Evolutionary conservation across 1,140 invertebrate genomes (phyloP).

Genomic region (Microplitis mediator): DNA sequence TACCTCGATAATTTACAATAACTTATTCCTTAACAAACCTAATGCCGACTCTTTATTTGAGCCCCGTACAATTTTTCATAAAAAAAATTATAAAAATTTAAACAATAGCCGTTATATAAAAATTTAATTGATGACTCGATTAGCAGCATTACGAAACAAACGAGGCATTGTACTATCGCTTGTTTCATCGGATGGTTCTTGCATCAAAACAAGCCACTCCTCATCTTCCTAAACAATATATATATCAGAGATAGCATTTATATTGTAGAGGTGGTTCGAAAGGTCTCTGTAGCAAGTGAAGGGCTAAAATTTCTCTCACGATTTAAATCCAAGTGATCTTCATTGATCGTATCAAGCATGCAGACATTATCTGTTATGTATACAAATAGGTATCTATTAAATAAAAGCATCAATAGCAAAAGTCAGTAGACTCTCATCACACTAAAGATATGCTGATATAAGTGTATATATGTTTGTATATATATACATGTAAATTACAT

Average conservation of each 20-base stretch:
- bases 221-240: not conserved
- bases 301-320: no score
- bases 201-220: slow-evolving; percentile 14
- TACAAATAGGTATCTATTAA: no score
- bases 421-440: no score
- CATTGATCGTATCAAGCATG: no score
- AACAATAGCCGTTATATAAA: no score
- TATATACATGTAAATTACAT: no score
- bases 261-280: not conserved
- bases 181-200: not conserved
- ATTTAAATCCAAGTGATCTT: no score
- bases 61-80: not conserved
- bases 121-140: not conserved
- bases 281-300: no score
- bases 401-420: no score
- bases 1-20: not conserved
- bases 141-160: slow-evolving; percentile 1
- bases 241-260: not conserved
- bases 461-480: no score
- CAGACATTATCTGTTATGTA: no score
- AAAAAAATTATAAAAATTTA: not conserved
- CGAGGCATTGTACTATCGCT: not conserved
- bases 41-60: not conserved
- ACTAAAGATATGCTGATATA: no score
- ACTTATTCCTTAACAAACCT: not conserved